A percentile compares a stretch with the other conserved stretches of the same genome.
phyloP scores from a whole-genome alignment of 1,140 invertebrate genomes.

The Aethina tumida region DNA sequence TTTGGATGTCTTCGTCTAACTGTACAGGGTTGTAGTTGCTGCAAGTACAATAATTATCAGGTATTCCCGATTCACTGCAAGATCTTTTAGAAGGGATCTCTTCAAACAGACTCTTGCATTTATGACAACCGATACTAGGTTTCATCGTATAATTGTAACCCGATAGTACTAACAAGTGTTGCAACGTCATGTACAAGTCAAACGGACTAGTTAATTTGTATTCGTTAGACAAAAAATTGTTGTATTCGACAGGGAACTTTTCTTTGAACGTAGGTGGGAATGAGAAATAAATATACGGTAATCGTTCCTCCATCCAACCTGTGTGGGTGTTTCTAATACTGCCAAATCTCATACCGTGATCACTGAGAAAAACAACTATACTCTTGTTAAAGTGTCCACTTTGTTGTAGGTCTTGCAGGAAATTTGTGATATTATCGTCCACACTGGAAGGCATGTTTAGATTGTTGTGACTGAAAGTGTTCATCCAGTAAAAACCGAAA shows the following conservation, averaged over 20 bases:
- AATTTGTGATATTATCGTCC: slow-evolving; percentile 42
- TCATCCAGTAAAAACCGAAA: slow-evolving; percentile 63
- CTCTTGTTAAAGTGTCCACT: slow-evolving; percentile 44
- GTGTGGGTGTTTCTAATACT: slow-evolving; percentile 54
- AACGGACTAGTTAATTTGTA: slow-evolving; percentile 58
- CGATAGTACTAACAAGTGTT: slow-evolving; percentile 35
- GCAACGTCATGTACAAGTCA: slow-evolving; percentile 57
- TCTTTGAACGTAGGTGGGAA: slow-evolving; percentile 56
- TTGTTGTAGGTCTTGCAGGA: slow-evolving; percentile 36
- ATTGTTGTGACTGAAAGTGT: slow-evolving; percentile 52
- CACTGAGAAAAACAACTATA: slow-evolving; percentile 62
- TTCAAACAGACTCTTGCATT: slow-evolving; percentile 56
- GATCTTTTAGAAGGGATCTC: slow-evolving; percentile 52
- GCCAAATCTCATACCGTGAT: slow-evolving; percentile 80
- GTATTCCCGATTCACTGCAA: slow-evolving; percentile 61
- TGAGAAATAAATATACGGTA: slow-evolving; percentile 67
- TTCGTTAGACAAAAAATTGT: slow-evolving; percentile 53
- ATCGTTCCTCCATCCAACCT: slow-evolving; percentile 73
- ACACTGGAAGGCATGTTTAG: slow-evolving; percentile 47
- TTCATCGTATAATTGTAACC: slow-evolving; percentile 35
- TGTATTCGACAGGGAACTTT: slow-evolving; percentile 43
- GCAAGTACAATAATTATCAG: slow-evolving; percentile 72
- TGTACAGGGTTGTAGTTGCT: slow-evolving; percentile 37
- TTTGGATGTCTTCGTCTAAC: slow-evolving; percentile 33
- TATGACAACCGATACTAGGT: slow-evolving; percentile 43